Base-by-base conservation (phyloP, 2,888 invertebrate genomes). In the Gymnosoma rotundatum region DNA sequence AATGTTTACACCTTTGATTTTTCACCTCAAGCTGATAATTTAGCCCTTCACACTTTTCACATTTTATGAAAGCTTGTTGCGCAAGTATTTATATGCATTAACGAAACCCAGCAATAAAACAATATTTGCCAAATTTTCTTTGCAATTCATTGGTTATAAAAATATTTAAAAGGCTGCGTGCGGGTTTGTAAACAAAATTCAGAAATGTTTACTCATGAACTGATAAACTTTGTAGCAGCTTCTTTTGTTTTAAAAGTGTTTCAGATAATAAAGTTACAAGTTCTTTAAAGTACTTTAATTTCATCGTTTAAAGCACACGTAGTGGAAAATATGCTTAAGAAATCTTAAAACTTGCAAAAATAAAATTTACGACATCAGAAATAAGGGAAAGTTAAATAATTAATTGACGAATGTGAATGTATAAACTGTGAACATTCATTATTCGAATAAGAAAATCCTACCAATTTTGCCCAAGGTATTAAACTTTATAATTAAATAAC, bases 151-250 rank as follows among this genome's bases (percentile, higher is more conserved):
- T 66, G 66, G 25, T 58, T 60, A 45, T n/a, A 56, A 79, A 64
- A 58, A 21, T 9, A 52, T 42, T 21, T 20, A 36, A 25, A 66
- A 67, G 14, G 52, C n/a, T n/a, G n/a, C n/a, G n/a, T 73, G 66
- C 64, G 78, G 78, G 78, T 32, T 20, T 38, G 32, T 70, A 38
- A 38, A 54, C 45, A 38, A 38, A n/a, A 78, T 69, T 63, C 38
- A 25, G 18, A 10, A n/a, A 61, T 45, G 42, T 61, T 54, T 74
- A 20, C 32, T 50, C 58, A 32, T 32, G 45, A 45, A 12, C 12
- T 45, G n/a, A n/a, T n/a, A n/a, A n/a, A 45, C 14, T 45, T 45
- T 45, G 14, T 14, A 45, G 45, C 12, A 45, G 4, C 14, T 14
- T 45, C 45, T 12, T 45, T 45, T 14, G 14, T 45, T 12, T 8